phyloP scores from a whole-genome alignment of 1,140 invertebrate genomes.

The Neodiprion lecontei region DNA sequence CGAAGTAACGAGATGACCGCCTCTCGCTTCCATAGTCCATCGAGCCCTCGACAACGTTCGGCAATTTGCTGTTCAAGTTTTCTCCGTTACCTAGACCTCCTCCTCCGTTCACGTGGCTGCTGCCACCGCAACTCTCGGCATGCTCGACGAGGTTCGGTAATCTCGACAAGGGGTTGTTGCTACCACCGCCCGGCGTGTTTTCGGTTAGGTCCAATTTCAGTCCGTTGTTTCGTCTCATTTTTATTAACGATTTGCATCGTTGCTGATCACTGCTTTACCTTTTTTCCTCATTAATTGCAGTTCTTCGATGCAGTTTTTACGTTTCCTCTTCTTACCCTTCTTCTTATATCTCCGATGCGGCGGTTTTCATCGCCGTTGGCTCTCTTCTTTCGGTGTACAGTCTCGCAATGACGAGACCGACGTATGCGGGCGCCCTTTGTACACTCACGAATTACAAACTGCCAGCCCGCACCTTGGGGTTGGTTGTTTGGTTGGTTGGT shows the following conservation, averaged over 20 bases:
- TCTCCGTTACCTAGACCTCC: conserved; percentile 38
- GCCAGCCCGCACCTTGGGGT: not conserved
- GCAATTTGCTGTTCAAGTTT: conserved; percentile 60
- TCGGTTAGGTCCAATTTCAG: conserved; percentile 59
- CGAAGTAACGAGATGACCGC: conserved; percentile 59
- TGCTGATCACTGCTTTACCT: not conserved
- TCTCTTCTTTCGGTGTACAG: too few species aligned
- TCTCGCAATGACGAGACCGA: not conserved
- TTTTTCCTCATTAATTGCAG: too few species aligned
- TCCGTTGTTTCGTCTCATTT: conserved; percentile 58
- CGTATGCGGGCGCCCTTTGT: not conserved
- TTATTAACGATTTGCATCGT: conserved; percentile 50
- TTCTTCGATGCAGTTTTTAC: not conserved
- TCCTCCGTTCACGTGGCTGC: conserved; percentile 29
- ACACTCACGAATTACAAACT: not conserved
- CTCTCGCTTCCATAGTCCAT: conserved; percentile 69
- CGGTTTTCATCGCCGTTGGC: not conserved
- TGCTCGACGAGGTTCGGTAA: conserved; percentile 59
- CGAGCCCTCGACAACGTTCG: conserved; percentile 64
- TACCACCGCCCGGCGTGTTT: conserved; percentile 52
- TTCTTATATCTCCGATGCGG: not conserved
- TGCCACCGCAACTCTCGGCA: conserved; percentile 47
- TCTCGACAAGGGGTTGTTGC: conserved; percentile 44
- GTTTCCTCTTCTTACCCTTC: not conserved
- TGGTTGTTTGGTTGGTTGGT: not conserved